Base-by-base conservation (phyloP, 2,113 vertebrate genomes). In the Bambusicola thoracicus region DNA sequence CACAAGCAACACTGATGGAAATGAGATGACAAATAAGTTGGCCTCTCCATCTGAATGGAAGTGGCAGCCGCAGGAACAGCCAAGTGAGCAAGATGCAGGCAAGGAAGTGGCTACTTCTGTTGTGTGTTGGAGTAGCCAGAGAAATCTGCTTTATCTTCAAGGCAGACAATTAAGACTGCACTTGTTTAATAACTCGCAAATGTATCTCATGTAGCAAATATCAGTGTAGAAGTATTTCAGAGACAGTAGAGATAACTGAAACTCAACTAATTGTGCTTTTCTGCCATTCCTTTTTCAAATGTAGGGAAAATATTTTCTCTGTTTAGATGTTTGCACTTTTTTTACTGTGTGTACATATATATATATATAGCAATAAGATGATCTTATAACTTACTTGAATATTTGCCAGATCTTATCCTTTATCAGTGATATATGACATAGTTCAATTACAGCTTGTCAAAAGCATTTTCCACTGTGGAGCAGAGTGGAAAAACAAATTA, bases 381-480 rank as follows among this genome's bases (percentile, higher is more conserved):
- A 30, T 53, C 51, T 55, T 67, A 48, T 74, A 91, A n/a, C n/a
- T n/a, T n/a, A n/a, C n/a, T n/a, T n/a, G n/a, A 13, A 7, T 82
- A 13, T 90, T 89, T 91, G 63, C 51, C 44, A 90, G 6, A 85
- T 70, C 63, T 93, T 73, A 81, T 82, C 87, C 69, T 81, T 92
- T 95, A 25, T 86, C 92, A 58, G 56, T 90, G 67, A 58, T 74
- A 76, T 83, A 83, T 30, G 15, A 91, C 89, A 93, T 86, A 84
- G 85, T 94, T 97, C 91, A 94, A 16, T 96, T 95, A 68, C 27
- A 72, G 82, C 86, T 97, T 97, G 92, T 96, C 94, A 90, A 91
- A 97, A 87, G 93, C 78, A 95, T 97, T 97, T 92, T 96, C 87
- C 87, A 63, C 90, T 90, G 74, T 48, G 59, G 89, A 72, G 74